A percentile compares a stretch with the other conserved stretches of the same genome.
Evolutionary conservation across 2,797 vertebrate genomes (phyloP).

Genomic region (Protosalanx chinensis): DNA sequence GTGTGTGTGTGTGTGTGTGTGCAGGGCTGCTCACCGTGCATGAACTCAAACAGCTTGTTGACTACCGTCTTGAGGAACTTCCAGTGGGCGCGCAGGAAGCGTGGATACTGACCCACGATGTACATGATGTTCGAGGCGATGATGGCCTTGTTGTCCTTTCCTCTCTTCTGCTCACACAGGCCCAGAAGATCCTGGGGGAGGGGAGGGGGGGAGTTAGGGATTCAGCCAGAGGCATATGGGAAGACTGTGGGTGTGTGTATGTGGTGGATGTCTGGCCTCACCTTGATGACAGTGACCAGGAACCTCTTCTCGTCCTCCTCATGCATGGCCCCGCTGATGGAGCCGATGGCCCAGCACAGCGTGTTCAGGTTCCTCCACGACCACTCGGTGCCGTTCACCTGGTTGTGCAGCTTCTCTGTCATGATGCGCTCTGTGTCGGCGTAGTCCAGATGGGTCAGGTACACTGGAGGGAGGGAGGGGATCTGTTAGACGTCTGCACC

Average conservation of each 20-base stretch:
- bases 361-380: conserved; percentile 92
- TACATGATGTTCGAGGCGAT: conserved; percentile 94
- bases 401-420: conserved; percentile 90
- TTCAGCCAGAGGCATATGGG: not conserved
- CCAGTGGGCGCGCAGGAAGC: conserved; percentile 89
- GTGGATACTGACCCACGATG: conserved; percentile 88
- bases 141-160: conserved; percentile 92
- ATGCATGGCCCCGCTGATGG: conserved; percentile 90
- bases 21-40: conserved; percentile 84
- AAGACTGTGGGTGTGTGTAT: not conserved
- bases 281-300: conserved; percentile 90
- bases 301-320: conserved; percentile 90
- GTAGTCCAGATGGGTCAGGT: conserved; percentile 89
- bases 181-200: conserved; percentile 82
- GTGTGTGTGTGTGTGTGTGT: no score
- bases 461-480: conserved; percentile 70
- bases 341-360: conserved; percentile 88
- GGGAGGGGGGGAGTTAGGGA: not conserved
- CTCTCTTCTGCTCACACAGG: conserved; percentile 88
- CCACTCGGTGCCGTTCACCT: conserved; percentile 89
- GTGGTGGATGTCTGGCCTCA: conserved; percentile 33
- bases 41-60: conserved; percentile 90
- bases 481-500: not conserved
- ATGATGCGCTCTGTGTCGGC: conserved; percentile 89
- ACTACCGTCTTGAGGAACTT: conserved; percentile 91